These are phyloP conservation scores for Aspiorhynchus laticeps DNA, from an alignment of 2,113 vertebrate genomes.

Conservation along the genomic window DNA sequence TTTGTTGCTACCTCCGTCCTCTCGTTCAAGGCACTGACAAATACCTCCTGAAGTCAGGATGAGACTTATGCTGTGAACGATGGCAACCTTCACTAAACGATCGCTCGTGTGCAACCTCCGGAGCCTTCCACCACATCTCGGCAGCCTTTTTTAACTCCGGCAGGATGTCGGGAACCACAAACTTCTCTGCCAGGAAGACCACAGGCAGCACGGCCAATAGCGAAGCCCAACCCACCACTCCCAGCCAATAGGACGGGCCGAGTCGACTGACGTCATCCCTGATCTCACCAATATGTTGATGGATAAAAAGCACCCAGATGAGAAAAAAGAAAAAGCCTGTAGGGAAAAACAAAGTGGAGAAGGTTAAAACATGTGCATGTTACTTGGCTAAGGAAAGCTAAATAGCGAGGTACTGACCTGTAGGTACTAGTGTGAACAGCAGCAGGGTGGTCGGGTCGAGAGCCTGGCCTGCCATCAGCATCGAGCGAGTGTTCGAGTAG, in stretches of 20 bases:
- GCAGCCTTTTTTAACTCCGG: slow-evolving; percentile 67
- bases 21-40: slow-evolving; percentile 61
- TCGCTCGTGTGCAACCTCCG: slow-evolving; percentile 1
- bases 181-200: slow-evolving; percentile 69
- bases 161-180: slow-evolving; percentile 66
- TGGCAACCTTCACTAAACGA: slow-evolving; percentile 55
- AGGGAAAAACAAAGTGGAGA: slow-evolving; percentile 1
- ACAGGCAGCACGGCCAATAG: slow-evolving; percentile 56
- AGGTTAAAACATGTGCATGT: slow-evolving; percentile 38
- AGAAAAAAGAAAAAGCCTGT: slow-evolving; percentile 80
- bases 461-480: slow-evolving; percentile 72
- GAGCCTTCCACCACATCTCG: slow-evolving; percentile 57
- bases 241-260: slow-evolving; percentile 73
- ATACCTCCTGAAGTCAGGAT: slow-evolving; percentile 45
- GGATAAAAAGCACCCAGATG: slow-evolving; percentile 77
- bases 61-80: neutral
- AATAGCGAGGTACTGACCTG: slow-evolving; percentile 65
- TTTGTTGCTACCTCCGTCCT: neutral
- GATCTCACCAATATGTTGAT: slow-evolving; percentile 72
- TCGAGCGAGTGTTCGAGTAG: slow-evolving; percentile 75
- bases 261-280: slow-evolving; percentile 64
- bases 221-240: slow-evolving; percentile 69
- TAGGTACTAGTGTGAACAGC: slow-evolving; percentile 72
- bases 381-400: neutral
- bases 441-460: slow-evolving; percentile 77